Evolutionary conservation across 2,113 vertebrate genomes (phyloP), one percentile per base, ranked within the genome.

Genomic region (Peromyscus polionotus): DNA sequence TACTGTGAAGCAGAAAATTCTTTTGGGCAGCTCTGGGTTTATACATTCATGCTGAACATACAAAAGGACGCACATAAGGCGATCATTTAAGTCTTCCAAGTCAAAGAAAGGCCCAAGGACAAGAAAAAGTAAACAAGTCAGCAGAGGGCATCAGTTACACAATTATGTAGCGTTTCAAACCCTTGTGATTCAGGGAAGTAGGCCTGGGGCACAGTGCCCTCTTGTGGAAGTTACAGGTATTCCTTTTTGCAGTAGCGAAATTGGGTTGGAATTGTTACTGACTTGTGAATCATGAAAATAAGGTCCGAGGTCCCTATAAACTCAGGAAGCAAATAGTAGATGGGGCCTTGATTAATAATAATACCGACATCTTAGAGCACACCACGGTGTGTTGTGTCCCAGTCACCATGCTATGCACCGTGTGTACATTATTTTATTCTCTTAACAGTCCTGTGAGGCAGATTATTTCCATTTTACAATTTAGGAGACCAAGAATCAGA

Each of bases 111-210:
- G 51, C 65, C 94, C 59, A 81, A 93, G 75, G 65, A 92, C 45
- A 73, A 95, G 94, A 73, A 70, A 90, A 87, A 42, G 45, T 39
- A 83, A 90, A 54, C 28, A 70, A 81, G 83, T 93, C 98, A 95
- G 96, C 89, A 98, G 98, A 97, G 98, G 97, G 98, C 96, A 81
- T 76, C 95, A 89, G 81, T 84, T 31, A 77, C 93, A 89, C 80
- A 92, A 6, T 88, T 92, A 94, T 83, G 67, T 28, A 17, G 0
- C n/a, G 39, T 89, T 83, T 90, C 65, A 83, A 89, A 75, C 17
- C 7, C 59, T 12, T 1, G 3, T 45, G 51, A n/a, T 11, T 65
- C 36, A 5, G 48, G 57, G n/a, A 91, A 20, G 2, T 24, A 9
- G 31, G 57, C 45, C 72, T 45, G 85, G 51, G 67, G 67, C 95